phyloP scores from a whole-genome alignment of 1,140 invertebrate genomes.

The Sitobion miscanthi region DNA sequence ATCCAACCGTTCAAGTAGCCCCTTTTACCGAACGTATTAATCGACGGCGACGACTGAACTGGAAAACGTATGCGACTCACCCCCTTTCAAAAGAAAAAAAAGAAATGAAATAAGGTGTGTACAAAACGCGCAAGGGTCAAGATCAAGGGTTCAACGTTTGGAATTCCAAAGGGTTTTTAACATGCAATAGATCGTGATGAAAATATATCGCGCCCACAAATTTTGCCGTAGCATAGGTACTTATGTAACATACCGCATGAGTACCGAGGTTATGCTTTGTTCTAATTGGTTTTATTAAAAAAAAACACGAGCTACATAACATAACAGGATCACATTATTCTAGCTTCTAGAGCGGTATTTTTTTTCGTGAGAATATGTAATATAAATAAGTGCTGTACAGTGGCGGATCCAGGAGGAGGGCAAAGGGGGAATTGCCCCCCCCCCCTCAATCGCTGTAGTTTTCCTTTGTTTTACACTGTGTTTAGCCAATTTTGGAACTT shows the following conservation, averaged over 20 bases:
- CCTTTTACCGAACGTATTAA: conserved; percentile 32
- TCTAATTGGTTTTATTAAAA: conserved; percentile 31
- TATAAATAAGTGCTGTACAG: neutral
- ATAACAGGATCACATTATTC: neutral
- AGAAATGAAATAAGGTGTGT: neutral
- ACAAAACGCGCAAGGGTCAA: neutral
- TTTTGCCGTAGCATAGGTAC: neutral
- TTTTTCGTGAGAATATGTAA: neutral
- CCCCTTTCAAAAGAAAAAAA: conserved; percentile 1
- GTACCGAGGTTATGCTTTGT: neutral
- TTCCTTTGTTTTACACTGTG: too few relatives aligned
- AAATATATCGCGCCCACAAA: neutral
- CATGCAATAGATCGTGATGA: conserved; percentile 37
- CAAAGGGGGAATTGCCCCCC: too few relatives aligned
- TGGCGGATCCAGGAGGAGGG: too few relatives aligned
- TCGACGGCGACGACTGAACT: conserved; percentile 9
- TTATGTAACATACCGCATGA: neutral
- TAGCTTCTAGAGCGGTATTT: neutral
- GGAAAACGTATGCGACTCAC: conserved; percentile 38
- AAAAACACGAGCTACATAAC: neutral
- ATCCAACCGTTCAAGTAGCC: conserved; percentile 37
- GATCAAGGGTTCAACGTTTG: conserved; percentile 9
- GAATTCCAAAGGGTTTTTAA: conserved; percentile 43
- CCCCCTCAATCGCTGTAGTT: too few relatives aligned
- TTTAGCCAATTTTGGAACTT: too few relatives aligned